These are phyloP conservation scores for Pseudolaguvia tuberculata DNA, from an alignment of 2,113 vertebrate genomes.

Conservation along the genomic window DNA sequence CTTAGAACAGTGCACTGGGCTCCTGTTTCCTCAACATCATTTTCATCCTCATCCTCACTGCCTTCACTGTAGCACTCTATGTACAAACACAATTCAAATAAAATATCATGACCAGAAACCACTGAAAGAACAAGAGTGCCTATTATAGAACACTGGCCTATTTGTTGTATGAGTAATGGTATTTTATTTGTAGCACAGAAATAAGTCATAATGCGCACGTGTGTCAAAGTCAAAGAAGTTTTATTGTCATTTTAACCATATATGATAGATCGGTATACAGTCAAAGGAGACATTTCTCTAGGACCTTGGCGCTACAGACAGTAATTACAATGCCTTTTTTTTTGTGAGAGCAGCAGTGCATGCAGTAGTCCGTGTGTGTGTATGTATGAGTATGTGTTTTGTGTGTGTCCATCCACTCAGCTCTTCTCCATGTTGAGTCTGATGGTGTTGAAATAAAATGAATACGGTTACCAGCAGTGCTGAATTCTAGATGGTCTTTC, in stretches of 20 bases:
- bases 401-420: too few species aligned
- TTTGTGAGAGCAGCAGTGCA: too few species aligned
- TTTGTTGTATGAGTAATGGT: background rate
- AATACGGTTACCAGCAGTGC: constrained; percentile 22
- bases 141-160: background rate
- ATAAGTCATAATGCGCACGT: background rate
- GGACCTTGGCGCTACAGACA: too few species aligned
- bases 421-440: too few species aligned
- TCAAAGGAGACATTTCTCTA: too few species aligned
- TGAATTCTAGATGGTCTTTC: constrained; percentile 9
- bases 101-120: background rate
- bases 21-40: constrained; percentile 64
- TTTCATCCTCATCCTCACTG: constrained; percentile 72
- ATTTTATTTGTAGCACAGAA: background rate
- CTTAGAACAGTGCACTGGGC: constrained; percentile 55
- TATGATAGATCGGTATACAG: too few species aligned
- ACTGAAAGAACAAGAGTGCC: background rate
- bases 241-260: too few species aligned
- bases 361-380: too few species aligned
- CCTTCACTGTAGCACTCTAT: constrained; percentile 79
- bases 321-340: too few species aligned
- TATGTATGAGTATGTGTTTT: background rate
- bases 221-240: too few species aligned
- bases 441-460: too few species aligned
- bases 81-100: background rate